phyloP scores from a whole-genome alignment of 2,888 invertebrate genomes.

The Lasiommata megera region DNA sequence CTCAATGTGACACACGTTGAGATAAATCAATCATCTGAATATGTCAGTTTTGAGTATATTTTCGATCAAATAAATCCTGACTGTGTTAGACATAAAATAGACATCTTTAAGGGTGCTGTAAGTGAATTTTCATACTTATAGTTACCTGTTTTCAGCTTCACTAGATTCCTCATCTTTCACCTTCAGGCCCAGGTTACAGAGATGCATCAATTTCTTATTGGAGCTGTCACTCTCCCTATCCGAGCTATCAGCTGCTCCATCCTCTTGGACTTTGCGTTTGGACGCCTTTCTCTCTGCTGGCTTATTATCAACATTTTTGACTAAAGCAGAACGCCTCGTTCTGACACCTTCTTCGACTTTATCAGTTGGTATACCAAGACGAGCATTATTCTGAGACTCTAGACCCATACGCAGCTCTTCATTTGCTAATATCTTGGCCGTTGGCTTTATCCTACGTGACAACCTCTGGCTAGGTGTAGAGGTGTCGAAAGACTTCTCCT shows the following conservation, averaged over 20 bases:
- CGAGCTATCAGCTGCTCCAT: conserved; percentile 28
- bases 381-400: conserved; percentile 80
- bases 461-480: conserved; percentile 54
- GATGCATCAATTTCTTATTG: conserved; percentile 79
- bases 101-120: neutral
- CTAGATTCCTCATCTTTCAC: conserved; percentile 54
- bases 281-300: conserved; percentile 29
- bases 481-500: conserved; percentile 84
- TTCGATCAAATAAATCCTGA: too few species aligned
- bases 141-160: conserved; percentile 37
- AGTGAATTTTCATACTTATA: neutral
- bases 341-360: conserved; percentile 63
- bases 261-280: conserved; percentile 30
- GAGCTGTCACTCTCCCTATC: conserved; percentile 49
- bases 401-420: conserved; percentile 82
- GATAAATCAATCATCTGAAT: too few species aligned
- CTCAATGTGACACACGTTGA: too few species aligned
- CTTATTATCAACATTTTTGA: conserved; percentile 40
- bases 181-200: conserved; percentile 79
- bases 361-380: conserved; percentile 66
- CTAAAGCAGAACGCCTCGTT: conserved; percentile 57
- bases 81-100: too few species aligned
- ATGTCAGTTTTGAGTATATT: too few species aligned
- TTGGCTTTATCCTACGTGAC: conserved; percentile 83
- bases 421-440: conserved; percentile 84